Percentiles rank a stretch among this genome's conserved stretches.
These are phyloP conservation scores for Leptinotarsa texana DNA, from an alignment of 1,140 invertebrate species.

Conservation along the genomic window DNA sequence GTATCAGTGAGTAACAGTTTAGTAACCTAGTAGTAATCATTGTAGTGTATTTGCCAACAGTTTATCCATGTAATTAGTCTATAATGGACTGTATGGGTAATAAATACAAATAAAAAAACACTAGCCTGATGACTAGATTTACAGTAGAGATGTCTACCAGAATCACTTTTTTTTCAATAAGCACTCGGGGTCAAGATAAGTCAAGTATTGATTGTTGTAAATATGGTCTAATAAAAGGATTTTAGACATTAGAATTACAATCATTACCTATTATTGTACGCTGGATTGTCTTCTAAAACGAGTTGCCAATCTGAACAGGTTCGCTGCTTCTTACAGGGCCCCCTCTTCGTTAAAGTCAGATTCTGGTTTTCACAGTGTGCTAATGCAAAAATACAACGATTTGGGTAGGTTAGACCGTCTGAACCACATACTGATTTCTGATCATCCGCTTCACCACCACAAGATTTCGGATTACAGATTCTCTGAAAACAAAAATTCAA, in stretches of 20 bases:
- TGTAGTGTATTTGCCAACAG: too few species aligned
- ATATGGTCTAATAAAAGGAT: too few species aligned
- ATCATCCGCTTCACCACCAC: conserved; percentile 41
- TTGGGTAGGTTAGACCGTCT: conserved; percentile 78
- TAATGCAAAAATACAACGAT: conserved; percentile 73
- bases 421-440: conserved; percentile 74
- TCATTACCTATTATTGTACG: conserved; percentile 24
- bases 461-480: conserved; percentile 49
- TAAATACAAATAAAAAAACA: too few species aligned
- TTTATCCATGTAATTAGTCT: too few species aligned
- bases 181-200: too few species aligned
- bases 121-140: too few species aligned
- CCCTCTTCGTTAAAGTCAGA: conserved; percentile 70
- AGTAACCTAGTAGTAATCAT: too few species aligned
- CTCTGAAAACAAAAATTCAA: conserved; percentile 31
- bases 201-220: too few species aligned
- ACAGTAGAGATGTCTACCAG: too few species aligned
- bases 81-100: too few species aligned
- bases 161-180: too few species aligned
- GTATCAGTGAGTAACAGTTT: too few species aligned
- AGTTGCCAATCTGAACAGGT: conserved; percentile 43
- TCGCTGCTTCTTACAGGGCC: conserved; percentile 62
- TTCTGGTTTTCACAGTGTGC: conserved; percentile 71
- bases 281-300: conserved; percentile 12
- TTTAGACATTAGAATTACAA: background rate